phyloP scores from a whole-genome alignment of 2,113 vertebrate species.

The Melanocharis versteri region DNA sequence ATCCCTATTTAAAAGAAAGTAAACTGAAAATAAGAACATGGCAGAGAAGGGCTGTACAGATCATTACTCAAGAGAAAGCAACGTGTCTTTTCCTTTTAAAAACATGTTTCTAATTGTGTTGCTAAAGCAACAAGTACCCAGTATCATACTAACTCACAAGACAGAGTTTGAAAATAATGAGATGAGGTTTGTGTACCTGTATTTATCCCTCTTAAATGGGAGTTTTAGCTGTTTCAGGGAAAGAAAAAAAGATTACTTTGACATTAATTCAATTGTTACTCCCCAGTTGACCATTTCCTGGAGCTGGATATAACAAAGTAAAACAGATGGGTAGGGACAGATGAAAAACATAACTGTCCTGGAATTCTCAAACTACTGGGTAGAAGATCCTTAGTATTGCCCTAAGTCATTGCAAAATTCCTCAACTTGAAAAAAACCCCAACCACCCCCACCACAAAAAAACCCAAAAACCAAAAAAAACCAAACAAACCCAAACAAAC shows the following conservation, averaged over 20 bases:
- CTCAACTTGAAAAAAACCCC: background rate
- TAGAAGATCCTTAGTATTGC: background rate
- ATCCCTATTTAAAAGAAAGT: background rate
- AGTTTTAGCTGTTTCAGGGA: background rate
- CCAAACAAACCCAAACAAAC: background rate
- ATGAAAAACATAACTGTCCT: background rate
- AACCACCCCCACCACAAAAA: too few relatives aligned
- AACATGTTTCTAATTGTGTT: background rate
- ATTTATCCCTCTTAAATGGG: background rate
- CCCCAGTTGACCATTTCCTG: background rate
- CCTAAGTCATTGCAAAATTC: background rate
- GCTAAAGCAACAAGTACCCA: background rate
- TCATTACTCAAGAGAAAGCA: background rate
- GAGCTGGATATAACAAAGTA: background rate
- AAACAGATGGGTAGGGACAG: background rate
- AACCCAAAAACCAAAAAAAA: background rate
- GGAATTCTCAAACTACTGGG: background rate
- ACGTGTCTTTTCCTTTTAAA: background rate
- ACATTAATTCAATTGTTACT: background rate
- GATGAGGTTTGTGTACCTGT: background rate
- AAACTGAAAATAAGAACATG: background rate
- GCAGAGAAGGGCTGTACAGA: background rate
- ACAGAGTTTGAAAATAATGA: background rate
- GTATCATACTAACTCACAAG: background rate
- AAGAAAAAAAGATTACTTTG: background rate